Evolutionary conservation across 2,797 vertebrate genomes (phyloP).

Genomic region (Vireo griseus): DNA sequence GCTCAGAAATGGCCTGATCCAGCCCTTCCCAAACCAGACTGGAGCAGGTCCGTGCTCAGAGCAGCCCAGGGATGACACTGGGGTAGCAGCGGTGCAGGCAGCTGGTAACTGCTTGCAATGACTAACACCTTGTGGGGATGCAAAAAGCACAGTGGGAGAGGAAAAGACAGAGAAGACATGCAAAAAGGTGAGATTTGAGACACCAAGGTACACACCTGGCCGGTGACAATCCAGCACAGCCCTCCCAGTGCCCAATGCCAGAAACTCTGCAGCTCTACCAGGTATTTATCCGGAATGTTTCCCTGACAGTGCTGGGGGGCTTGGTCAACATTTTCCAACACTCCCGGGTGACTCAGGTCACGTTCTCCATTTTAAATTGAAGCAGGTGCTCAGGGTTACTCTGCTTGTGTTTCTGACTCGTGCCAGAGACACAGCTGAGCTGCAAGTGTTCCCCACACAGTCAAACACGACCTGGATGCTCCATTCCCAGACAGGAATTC

Average conservation of each 20-base stretch:
- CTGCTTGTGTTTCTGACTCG: too few relatives aligned
- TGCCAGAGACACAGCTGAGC: background rate
- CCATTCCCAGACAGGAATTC: background rate
- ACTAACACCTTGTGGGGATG: background rate
- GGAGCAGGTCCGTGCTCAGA: rapidly evolving
- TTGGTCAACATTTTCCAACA: too few relatives aligned
- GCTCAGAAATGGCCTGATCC: background rate
- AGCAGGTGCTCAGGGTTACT: too few relatives aligned
- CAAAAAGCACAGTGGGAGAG: background rate
- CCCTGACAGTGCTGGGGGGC: too few relatives aligned
- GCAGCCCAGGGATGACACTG: background rate
- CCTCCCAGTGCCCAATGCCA: too few relatives aligned
- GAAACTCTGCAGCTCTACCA: too few relatives aligned
- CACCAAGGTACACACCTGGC: rapidly evolving
- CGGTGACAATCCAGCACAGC: background rate
- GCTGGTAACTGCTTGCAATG: background rate
- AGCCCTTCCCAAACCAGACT: background rate
- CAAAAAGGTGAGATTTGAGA: background rate
- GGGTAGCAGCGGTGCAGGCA: rapidly evolving
- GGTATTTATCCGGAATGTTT: too few relatives aligned
- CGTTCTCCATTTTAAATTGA: too few relatives aligned
- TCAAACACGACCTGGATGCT: background rate
- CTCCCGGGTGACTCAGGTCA: too few relatives aligned
- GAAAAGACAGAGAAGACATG: background rate
- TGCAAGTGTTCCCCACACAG: background rate